Conservation (phyloP, 2,888 invertebrate genomes). For the Cyclophora albipunctata region DNA sequence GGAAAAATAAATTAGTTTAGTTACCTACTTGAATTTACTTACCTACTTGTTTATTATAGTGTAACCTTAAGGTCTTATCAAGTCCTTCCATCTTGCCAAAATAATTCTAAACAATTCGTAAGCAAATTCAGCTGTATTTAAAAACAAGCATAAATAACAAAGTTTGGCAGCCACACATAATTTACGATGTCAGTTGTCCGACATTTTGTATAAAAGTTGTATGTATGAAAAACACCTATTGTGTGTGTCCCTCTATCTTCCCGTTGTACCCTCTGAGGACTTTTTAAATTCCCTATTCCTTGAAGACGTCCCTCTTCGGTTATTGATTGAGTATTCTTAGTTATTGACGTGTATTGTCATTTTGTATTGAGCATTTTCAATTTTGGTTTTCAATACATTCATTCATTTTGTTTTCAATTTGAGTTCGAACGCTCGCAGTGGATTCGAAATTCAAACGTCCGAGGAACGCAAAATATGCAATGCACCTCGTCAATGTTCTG, state of each 20-base stretch:
- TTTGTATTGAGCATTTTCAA: conserved; percentile 5
- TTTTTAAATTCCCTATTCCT: conserved; percentile 35
- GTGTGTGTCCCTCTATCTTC: conserved; percentile 17
- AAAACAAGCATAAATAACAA: conserved; percentile 20
- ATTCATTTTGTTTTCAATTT: too few relatives aligned
- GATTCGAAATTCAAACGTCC: too few relatives aligned
- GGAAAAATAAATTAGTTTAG: too few relatives aligned
- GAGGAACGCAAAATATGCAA: too few relatives aligned
- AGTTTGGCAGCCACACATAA: conserved; percentile 21
- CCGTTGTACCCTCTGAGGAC: conserved; percentile 27
- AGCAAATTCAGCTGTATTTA: conserved; percentile 2
- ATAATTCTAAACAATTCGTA: too few relatives aligned
- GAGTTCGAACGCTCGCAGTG: too few relatives aligned
- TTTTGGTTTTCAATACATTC: neutral
- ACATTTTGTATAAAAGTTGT: conserved; percentile 18
- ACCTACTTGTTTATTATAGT: too few relatives aligned
- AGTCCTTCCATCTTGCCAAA: too few relatives aligned
- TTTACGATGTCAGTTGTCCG: conserved; percentile 21
- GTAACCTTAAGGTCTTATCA: too few relatives aligned
- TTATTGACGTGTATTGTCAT: conserved; percentile 5
- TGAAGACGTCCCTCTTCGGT: conserved; percentile 28
- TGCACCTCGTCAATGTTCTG: too few relatives aligned
- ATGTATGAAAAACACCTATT: conserved; percentile 37
- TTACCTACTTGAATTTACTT: too few relatives aligned
- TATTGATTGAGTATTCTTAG: conserved; percentile 13